These are phyloP conservation scores for Scomber colias DNA, from an alignment of 2,113 vertebrate species.

Conservation along the genomic window DNA sequence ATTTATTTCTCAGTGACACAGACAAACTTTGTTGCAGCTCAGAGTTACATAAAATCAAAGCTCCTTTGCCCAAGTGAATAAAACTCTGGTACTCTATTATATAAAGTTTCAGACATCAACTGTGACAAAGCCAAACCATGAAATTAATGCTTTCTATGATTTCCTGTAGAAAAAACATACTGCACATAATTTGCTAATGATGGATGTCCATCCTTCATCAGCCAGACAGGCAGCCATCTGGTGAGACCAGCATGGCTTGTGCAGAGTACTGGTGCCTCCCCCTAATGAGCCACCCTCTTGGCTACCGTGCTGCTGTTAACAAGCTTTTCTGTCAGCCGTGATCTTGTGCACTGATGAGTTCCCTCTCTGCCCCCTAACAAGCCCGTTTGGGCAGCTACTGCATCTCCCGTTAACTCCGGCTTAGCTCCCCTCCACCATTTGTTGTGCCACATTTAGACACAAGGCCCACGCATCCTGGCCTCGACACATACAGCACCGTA, in stretches of 20 bases:
- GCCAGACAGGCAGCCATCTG: slow-evolving; percentile 63
- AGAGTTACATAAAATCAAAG: slow-evolving; percentile 33
- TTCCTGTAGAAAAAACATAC: slow-evolving; percentile 6
- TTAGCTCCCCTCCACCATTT: slow-evolving; percentile 48
- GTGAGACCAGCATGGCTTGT: slow-evolving; percentile 40
- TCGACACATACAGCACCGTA: slow-evolving; percentile 24
- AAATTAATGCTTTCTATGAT: not conserved
- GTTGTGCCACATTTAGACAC: slow-evolving; percentile 55
- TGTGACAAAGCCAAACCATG: slow-evolving; percentile 32
- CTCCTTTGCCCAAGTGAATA: slow-evolving; percentile 28
- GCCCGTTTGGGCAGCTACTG: slow-evolving; percentile 52
- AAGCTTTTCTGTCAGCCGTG: slow-evolving; percentile 69
- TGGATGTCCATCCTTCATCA: slow-evolving; percentile 38
- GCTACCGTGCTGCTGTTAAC: slow-evolving; percentile 63
- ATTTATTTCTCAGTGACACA: slow-evolving; percentile 61
- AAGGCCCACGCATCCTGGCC: slow-evolving; percentile 42
- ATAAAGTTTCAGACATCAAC: slow-evolving; percentile 44
- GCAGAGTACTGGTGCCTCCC: slow-evolving; percentile 49
- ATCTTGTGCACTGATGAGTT: slow-evolving; percentile 71
- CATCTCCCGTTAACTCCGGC: slow-evolving; percentile 48
- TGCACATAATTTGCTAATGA: slow-evolving; percentile 40
- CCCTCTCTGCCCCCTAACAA: slow-evolving; percentile 69
- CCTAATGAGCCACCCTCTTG: slow-evolving; percentile 72
- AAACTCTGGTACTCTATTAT: slow-evolving; percentile 22
- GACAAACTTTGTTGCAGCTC: slow-evolving; percentile 64